Evolutionary conservation across 2,797 vertebrate genomes (phyloP).

Genomic region (Melanotaenia nigrans): DNA sequence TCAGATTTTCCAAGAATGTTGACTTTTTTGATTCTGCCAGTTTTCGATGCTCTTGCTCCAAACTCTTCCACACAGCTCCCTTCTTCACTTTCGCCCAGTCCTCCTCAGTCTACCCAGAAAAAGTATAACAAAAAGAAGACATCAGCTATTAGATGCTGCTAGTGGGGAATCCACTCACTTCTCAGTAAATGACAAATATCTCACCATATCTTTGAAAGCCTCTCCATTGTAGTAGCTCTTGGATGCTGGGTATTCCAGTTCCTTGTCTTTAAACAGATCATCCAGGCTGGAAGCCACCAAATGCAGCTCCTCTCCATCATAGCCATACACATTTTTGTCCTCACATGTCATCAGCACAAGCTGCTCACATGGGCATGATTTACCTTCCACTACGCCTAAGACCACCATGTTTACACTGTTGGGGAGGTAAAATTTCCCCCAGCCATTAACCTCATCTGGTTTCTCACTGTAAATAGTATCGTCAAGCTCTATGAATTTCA

Average conservation of each 20-base stretch:
- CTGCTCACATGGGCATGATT: not conserved
- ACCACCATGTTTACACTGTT: conserved; percentile 29
- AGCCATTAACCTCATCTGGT: not conserved
- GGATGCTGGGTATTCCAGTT: conserved; percentile 30
- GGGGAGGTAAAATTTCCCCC: conserved; percentile 49
- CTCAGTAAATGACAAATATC: not conserved
- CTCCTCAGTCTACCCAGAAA: conserved; percentile 15
- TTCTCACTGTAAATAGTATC: conserved; percentile 31
- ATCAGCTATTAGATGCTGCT: not conserved
- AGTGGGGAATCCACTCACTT: not conserved
- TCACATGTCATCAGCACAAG: conserved; percentile 59
- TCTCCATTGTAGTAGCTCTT: conserved; percentile 42
- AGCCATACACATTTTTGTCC: conserved; percentile 41
- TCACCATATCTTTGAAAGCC: conserved; percentile 48
- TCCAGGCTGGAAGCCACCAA: conserved; percentile 6
- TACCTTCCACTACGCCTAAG: conserved; percentile 19
- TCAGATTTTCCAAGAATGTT: not conserved
- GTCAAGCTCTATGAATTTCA: conserved; percentile 7
- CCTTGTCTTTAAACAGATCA: rapidly evolving
- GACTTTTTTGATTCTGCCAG: conserved; percentile 11
- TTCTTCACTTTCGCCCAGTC: conserved; percentile 30
- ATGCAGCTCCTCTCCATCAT: conserved; percentile 50
- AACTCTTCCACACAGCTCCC: not conserved
- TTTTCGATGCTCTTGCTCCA: conserved; percentile 13
- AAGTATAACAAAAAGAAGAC: not conserved